Evolutionary conservation across 37 sponge, comb jelly and placozoan genomes (phyloP).

Genomic region (Dysidea cf. avara): DNA sequence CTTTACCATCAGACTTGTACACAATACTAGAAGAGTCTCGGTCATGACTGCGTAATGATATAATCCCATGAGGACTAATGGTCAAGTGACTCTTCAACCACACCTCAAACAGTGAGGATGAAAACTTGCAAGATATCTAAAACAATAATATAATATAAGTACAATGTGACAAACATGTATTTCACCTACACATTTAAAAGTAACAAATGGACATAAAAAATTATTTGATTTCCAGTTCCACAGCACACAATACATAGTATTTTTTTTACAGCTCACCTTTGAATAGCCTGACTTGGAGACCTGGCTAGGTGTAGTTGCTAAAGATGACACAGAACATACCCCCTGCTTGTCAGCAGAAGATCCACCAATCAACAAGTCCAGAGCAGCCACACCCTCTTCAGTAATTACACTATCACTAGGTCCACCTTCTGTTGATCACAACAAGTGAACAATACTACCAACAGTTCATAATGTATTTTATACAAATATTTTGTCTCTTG

Average conservation of each 20-base stretch:
- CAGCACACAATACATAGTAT: background rate
- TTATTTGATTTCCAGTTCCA: background rate
- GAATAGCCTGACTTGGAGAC: constrained; percentile 22
- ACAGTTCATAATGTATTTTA: no score
- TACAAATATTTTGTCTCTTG: no score
- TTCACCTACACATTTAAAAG: background rate
- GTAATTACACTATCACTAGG: constrained; percentile 1
- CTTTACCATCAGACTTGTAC: constrained; percentile 43
- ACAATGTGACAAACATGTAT: no score
- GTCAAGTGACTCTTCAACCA: constrained; percentile 45
- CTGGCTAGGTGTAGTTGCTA: constrained; percentile 6
- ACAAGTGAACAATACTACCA: background rate
- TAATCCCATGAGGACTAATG: constrained; percentile 45
- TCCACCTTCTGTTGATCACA: background rate
- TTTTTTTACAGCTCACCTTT: constrained; percentile 4
- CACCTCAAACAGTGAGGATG: constrained; percentile 25
- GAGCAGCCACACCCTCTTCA: constrained; percentile 34
- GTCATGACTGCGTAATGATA: constrained; percentile 33
- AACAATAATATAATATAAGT: background rate
- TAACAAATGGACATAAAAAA: background rate
- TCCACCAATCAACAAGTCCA: constrained; percentile 32
- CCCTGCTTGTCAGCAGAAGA: constrained; percentile 7
- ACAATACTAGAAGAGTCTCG: constrained; percentile 37
- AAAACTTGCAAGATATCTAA: constrained; percentile 39
- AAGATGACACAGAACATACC: constrained; percentile 3